Evolutionary conservation across 2,797 vertebrate genomes (phyloP), one percentile per base, ranked within the genome.

Genomic region (Hoplostethus atlanticus): DNA sequence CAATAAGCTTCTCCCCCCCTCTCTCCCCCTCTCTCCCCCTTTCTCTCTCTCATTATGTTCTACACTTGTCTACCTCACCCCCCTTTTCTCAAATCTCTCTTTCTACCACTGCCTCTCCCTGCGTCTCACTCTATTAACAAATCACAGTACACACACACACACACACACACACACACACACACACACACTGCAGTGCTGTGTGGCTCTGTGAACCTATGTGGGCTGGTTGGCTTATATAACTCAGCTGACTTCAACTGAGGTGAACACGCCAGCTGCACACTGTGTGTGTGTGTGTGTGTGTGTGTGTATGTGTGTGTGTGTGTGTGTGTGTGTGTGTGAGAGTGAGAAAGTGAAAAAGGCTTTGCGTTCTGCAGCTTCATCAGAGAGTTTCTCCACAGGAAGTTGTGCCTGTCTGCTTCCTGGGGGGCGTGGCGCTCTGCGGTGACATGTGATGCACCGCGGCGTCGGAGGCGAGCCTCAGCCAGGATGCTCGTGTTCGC

Each of bases 161-260:
- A 60, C 55, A 13, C 62, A 15, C 48, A 62, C 21, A 25, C 47
- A 47, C 60, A 52, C 66, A 59, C 65, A 62, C 42, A 50, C 44
- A 66, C 67, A 16, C 80, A 70, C 64, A 31, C 77, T 84, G 82
- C 80, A 78, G 80, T 38, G 68, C 76, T 66, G 76, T 54, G 66
- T 50, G 60, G 73, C 83, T 80, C 63, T 73, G 68, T 90, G 85
- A 88, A 92, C 85, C 81, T 75, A 90, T 86, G 93, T 94, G 90
- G 92, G 92, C 86, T 89, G 90, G 77, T 77, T 77, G 87, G 68
- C 84, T 94, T 94, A 94, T 87, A 78, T 93, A 93, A 93, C 88
- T 79, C 78, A 71, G 63, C 81, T 53, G 83, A 91, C 76, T 90
- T 86, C 74, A 86, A 84, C 83, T 90, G 87, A 89, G 87, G 86